Conservation (phyloP, 2,797 vertebrate genomes). For the Fratercula arctica region DNA sequence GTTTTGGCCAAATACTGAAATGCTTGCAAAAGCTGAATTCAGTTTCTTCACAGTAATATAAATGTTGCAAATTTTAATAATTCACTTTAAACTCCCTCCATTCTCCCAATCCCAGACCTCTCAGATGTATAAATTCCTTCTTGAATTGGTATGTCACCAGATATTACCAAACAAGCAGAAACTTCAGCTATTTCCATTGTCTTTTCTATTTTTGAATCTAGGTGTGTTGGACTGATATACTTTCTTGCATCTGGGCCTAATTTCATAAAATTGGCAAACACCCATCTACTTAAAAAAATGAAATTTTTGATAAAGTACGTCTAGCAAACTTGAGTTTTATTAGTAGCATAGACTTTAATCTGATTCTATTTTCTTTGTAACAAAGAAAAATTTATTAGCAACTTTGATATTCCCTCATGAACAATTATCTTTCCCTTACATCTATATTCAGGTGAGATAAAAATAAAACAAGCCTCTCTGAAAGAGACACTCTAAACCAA, state of each 20-base stretch:
- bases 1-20: conserved; percentile 8
- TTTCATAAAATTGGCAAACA: background rate
- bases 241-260: background rate
- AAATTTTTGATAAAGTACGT: background rate
- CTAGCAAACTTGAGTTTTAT: background rate
- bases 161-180: background rate
- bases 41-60: background rate
- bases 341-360: background rate
- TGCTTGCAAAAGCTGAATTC: background rate
- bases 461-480: background rate
- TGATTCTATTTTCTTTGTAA: background rate
- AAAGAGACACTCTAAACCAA: background rate
- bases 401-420: background rate
- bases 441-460: background rate
- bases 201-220: background rate
- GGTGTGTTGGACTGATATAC: background rate
- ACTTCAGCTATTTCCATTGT: background rate
- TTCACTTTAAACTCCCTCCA: background rate
- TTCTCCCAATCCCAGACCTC: background rate
- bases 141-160: background rate
- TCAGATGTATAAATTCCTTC: background rate
- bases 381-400: background rate
- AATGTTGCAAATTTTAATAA: background rate
- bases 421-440: background rate
- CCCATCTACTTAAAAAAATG: background rate